phyloP scores from a whole-genome alignment of 2,113 vertebrate genomes.

The Strix uralensis region DNA sequence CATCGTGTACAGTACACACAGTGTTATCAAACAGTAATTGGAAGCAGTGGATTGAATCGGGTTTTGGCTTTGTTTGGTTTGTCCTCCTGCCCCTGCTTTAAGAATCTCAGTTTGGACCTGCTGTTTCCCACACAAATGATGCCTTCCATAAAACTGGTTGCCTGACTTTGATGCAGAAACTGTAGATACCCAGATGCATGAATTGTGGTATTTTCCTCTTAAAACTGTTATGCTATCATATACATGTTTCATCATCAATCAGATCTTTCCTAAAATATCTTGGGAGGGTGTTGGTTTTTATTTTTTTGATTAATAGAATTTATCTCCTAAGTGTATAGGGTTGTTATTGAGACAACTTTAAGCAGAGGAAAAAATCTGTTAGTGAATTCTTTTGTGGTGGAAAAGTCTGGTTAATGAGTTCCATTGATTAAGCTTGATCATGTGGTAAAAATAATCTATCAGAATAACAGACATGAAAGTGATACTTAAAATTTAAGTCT shows the following conservation, averaged over 20 bases:
- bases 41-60: neutral
- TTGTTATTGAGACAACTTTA: neutral
- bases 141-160: neutral
- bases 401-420: neutral
- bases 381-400: neutral
- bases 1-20: constrained; percentile 80
- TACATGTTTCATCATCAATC: neutral
- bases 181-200: neutral
- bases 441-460: neutral
- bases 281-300: neutral
- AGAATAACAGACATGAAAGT: neutral
- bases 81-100: neutral
- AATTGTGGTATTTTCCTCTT: neutral
- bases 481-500: neutral
- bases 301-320: neutral
- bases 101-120: neutral
- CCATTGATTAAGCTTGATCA: neutral
- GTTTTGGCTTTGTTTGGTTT: neutral
- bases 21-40: constrained; percentile 68
- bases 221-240: neutral
- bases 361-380: neutral
- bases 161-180: neutral
- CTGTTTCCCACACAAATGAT: neutral
- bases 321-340: neutral
- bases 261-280: neutral